Evolutionary conservation across 2,888 invertebrate species (phyloP).

Genomic region (Drosophila macrospina): DNA sequence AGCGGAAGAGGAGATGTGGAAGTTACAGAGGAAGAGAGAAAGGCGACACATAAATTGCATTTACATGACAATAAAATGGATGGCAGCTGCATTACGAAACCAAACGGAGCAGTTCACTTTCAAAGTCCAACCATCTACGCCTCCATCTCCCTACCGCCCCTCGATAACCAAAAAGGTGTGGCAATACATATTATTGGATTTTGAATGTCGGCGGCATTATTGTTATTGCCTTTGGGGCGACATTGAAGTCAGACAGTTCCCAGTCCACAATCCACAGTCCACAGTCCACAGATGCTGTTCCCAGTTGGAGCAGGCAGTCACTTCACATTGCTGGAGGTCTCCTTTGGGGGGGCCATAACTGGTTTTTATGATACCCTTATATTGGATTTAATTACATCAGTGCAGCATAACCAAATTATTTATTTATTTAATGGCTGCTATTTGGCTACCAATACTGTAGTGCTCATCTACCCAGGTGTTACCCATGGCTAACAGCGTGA

Average conservation of each 20-base stretch:
- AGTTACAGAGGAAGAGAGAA: slow-evolving; percentile 16
- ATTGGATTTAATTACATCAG: slow-evolving; percentile 27
- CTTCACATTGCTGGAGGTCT: slow-evolving; percentile 8
- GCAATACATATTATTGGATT: slow-evolving; percentile 43
- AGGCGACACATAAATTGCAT: slow-evolving; percentile 61
- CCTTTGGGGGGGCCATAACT: slow-evolving; percentile 31
- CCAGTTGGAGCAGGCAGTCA: slow-evolving; percentile 5
- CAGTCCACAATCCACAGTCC: not conserved
- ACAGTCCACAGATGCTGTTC: slow-evolving; percentile 3
- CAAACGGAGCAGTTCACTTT: slow-evolving; percentile 32
- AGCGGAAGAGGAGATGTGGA: slow-evolving; percentile 11
- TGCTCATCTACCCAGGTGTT: not conserved
- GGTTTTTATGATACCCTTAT: slow-evolving; percentile 34
- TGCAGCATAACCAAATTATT: slow-evolving; percentile 4
- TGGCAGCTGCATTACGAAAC: slow-evolving; percentile 48
- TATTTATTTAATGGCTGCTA: slow-evolving; percentile 16
- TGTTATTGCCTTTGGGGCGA: slow-evolving; percentile 53
- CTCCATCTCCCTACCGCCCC: not conserved
- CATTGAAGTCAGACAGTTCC: slow-evolving; percentile 29
- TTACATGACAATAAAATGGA: slow-evolving; percentile 71
- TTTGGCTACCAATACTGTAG: not conserved
- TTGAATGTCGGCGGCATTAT: slow-evolving; percentile 53
- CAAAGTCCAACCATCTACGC: slow-evolving; percentile 3
- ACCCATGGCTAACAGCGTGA: not conserved
- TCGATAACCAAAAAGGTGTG: slow-evolving; percentile 47